These are phyloP conservation scores for Scaptomyza caliginosa DNA, from an alignment of 2,888 invertebrate genomes.

Conservation along the genomic window DNA sequence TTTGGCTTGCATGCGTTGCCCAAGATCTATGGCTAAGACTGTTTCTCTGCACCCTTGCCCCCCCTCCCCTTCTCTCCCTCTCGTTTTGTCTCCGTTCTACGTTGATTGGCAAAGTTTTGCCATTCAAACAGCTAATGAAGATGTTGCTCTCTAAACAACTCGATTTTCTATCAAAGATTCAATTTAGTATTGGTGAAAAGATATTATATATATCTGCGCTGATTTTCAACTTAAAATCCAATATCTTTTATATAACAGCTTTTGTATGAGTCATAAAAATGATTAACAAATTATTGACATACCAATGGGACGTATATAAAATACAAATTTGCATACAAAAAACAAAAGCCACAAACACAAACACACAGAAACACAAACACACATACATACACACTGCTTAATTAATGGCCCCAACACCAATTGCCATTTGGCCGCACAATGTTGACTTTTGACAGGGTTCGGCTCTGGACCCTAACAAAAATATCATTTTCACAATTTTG, in stretches of 20 bases:
- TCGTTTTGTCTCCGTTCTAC: neutral
- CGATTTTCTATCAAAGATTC: neutral
- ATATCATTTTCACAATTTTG: constrained; percentile 35
- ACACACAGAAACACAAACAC: neutral
- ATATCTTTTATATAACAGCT: neutral
- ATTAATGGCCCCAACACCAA: constrained; percentile 29
- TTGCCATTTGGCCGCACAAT: constrained; percentile 26
- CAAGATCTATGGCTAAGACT: constrained; percentile 59
- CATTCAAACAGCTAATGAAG: constrained; percentile 28
- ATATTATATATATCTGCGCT: no score
- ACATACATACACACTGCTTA: constrained; percentile 20
- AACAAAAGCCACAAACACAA: neutral
- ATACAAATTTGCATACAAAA: neutral
- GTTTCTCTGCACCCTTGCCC: no score
- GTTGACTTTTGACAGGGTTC: constrained; percentile 36
- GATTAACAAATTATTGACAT: constrained; percentile 16
- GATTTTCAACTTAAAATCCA: neutral
- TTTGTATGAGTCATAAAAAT: constrained; percentile 10
- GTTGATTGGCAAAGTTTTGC: constrained; percentile 49
- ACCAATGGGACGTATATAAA: neutral
- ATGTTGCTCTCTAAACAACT: constrained; percentile 35
- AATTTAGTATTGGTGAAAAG: no score
- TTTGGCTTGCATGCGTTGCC: constrained; percentile 66
- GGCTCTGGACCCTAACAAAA: constrained; percentile 9
- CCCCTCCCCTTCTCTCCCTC: neutral